Percentiles rank a stretch among this genome's conserved stretches.
Evolutionary conservation across 2,113 vertebrate genomes (phyloP).

Genomic region (Elachura formosa): DNA sequence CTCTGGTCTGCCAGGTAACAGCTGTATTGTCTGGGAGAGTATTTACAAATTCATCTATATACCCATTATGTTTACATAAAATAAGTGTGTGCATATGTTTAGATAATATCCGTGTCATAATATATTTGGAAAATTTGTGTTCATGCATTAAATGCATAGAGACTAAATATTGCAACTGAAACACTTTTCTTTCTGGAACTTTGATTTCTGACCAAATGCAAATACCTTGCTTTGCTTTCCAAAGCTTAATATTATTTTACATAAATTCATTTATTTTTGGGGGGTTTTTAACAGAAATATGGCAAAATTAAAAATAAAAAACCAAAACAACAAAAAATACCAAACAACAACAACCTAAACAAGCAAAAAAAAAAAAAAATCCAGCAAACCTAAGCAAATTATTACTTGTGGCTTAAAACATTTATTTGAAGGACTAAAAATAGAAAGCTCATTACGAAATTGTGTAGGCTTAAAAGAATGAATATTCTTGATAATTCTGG

Average conservation of each 20-base stretch:
- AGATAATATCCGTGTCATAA: not conserved
- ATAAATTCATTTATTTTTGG: not conserved
- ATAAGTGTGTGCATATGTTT: not conserved
- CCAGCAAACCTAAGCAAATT: not conserved
- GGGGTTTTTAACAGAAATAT: not conserved
- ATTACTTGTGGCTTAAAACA: not conserved
- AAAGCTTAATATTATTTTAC: not conserved
- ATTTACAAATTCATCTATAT: not conserved
- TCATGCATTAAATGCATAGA: not conserved
- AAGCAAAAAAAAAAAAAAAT: not conserved
- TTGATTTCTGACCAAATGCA: not conserved
- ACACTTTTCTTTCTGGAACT: not conserved
- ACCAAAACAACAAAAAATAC: not conserved
- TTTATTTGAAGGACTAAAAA: not conserved
- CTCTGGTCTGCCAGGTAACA: not conserved
- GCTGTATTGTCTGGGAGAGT: not conserved
- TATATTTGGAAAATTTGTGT: not conserved
- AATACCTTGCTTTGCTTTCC: not conserved
- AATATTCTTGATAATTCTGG: not conserved
- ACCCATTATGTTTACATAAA: not conserved
- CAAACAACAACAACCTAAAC: not conserved
- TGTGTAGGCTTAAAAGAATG: not conserved
- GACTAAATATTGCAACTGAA: not conserved
- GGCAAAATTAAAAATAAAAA: no score
- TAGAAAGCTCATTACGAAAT: not conserved